Base-by-base conservation (phyloP, 2,888 invertebrate species). In the Sphecodes monilicornis region DNA sequence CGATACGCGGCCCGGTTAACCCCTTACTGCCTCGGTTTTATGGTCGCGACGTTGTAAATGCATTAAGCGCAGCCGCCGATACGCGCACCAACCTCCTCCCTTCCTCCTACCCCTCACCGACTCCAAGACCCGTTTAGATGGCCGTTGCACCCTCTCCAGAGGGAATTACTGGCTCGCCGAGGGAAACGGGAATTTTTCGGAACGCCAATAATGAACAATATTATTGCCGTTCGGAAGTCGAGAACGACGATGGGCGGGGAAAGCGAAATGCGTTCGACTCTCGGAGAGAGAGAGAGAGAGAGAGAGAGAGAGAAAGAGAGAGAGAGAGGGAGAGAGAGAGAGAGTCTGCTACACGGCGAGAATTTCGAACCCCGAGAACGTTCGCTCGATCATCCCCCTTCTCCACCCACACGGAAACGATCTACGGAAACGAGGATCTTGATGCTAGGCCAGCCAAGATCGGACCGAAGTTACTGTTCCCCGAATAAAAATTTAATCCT, bases 1-100 rank as follows among this genome's bases (percentile, higher is more conserved):
- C 79, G 85, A 84, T 81, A 87, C 76, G 74, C 76, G 76, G 74
- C 85, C 60, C 80, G 80, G 86, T 90, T 89, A 90, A 90, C 90
- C 88, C 78, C 85, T 89, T 88, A 86, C 78, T 82, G 79, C 73
- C 75, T 76, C 69, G 73, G 87, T 87, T 89, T 90, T 89, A 90
- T 80, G 82, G 76, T 64, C 76, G 81, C 85, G 78, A 84, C 82
- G 87, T 79, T 85, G 89, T 89, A 89, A 89, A 89, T 87, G 89
- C 85, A 80, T 87, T 85, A 89, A 87, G 46, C n/a, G 43, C 41
- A 72, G 80, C 69, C 29, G 57, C 79, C 79, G 41, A 74, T 57
- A 57, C 54, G 54, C 26, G 50, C 32, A n/a, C 66, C 57, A n/a
- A 11, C 16, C 32, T 41, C 22, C 36, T 8, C 1, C 32, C 16